Base-by-base conservation (phyloP, 2,888 invertebrate species). In the Blera fallax region DNA sequence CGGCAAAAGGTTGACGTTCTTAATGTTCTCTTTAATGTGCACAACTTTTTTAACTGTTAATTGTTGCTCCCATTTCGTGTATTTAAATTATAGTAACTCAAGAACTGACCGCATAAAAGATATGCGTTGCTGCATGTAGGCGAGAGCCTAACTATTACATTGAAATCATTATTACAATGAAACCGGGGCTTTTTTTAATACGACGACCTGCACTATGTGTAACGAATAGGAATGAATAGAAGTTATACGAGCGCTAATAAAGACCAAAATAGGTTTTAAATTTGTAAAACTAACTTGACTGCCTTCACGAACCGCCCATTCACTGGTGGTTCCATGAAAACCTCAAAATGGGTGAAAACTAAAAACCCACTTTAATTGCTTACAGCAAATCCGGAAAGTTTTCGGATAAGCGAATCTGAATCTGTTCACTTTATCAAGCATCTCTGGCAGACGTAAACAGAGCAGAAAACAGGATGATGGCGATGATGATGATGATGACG, bases 371-470 rank as follows among this genome's bases (percentile, higher is more conserved):
- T 69, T 80, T 80, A 64, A 73, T 62, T 69, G 56, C 73, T 70
- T 73, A 65, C 81, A 58, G 24, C 58, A 73, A 72, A 65, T 65
- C 50, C 73, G 65, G 60, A 65, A 60, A 72, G 60, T 77, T 84
- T 80, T 80, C 32, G 54, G 67, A 74, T 74, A 80, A 84, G 80
- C 80, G 69, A 82, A 82, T 82, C 77, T 70, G 32, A 82, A 82
- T 82, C 77, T 70, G 40, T 52, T 54, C 32, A 40, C 32, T 72
- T 76, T 85, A 85, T 76, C 81, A 58, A 54, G 56, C 70, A 76
- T 67, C 74, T 52, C 60, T 27, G 37, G 65, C 40, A 72, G 60
- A 65, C 81, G 69, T 76, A 85, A 81, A 76, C 70, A 85, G 76
- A 81, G 70, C 76, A 76, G 58, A 76, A 74, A 76, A 76, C 81